These are phyloP conservation scores for Heptranchias perlo DNA, from an alignment of 2,113 vertebrate genomes.

Conservation along the genomic window DNA sequence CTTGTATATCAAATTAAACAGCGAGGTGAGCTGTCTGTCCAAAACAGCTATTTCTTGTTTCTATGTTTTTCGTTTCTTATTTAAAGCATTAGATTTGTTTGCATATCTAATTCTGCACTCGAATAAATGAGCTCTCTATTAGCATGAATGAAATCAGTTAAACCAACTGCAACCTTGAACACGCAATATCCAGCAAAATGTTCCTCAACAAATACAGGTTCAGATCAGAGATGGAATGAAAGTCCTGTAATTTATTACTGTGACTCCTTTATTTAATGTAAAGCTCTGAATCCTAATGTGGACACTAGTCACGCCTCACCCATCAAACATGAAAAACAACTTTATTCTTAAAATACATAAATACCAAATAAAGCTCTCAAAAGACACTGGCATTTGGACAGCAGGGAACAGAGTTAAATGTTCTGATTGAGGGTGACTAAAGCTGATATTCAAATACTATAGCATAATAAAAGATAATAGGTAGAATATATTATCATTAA, in stretches of 20 bases:
- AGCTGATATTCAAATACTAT: slow-evolving; percentile 4
- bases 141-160: background rate
- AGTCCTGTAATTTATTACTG: background rate
- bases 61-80: background rate
- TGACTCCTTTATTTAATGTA: background rate
- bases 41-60: background rate
- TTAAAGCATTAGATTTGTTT: background rate
- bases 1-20: background rate
- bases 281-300: background rate
- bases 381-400: background rate
- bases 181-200: background rate
- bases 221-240: background rate
- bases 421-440: background rate
- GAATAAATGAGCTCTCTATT: background rate
- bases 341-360: background rate
- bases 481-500: background rate
- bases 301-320: background rate
- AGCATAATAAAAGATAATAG: slow-evolving; percentile 5
- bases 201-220: background rate
- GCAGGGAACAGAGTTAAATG: slow-evolving; percentile 2
- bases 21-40: background rate
- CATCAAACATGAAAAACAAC: slow-evolving; percentile 14
- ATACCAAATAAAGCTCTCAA: background rate
- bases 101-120: background rate
- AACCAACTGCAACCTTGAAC: background rate